Percentiles rank a stretch among this genome's conserved stretches.
These are phyloP conservation scores for Clunio marinus DNA, from an alignment of 2,888 invertebrate species.

Conservation along the genomic window DNA sequence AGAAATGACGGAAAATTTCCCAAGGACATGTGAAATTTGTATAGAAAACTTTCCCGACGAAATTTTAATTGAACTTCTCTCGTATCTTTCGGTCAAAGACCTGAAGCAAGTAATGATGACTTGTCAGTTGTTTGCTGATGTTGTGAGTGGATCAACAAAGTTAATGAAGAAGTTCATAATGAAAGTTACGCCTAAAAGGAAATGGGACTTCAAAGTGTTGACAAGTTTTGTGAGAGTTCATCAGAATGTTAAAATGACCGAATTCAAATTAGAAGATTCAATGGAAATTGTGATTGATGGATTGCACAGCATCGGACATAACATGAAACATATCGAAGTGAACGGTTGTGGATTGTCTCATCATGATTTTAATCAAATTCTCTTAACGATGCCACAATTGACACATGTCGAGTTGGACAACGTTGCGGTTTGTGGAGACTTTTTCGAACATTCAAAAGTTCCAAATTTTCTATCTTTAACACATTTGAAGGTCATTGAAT, in stretches of 20 bases:
- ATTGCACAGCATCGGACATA: neutral
- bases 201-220: conserved; percentile 23
- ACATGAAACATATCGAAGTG: conserved; percentile 4
- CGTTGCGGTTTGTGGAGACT: neutral
- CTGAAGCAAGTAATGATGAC: conserved; percentile 3
- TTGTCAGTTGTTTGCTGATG: neutral
- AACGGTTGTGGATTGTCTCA: neutral
- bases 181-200: neutral
- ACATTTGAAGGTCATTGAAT: conserved; percentile 7
- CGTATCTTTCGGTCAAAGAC: conserved; percentile 1
- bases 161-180: conserved; percentile 29
- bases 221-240: neutral
- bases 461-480: neutral
- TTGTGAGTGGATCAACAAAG: neutral
- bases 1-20: too few relatives aligned
- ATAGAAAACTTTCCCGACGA: conserved; percentile 31
- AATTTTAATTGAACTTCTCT: conserved; percentile 23
- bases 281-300: neutral
- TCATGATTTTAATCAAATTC: neutral
- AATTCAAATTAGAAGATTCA: conserved; percentile 1
- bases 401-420: neutral
- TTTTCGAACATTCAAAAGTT: neutral
- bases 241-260: neutral
- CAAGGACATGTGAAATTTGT: neutral
- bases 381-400: neutral